Percentiles rank a stretch among this genome's conserved stretches.
Conservation (phyloP, 2,113 vertebrate species). For the Chamaetylas fuelleborni region DNA sequence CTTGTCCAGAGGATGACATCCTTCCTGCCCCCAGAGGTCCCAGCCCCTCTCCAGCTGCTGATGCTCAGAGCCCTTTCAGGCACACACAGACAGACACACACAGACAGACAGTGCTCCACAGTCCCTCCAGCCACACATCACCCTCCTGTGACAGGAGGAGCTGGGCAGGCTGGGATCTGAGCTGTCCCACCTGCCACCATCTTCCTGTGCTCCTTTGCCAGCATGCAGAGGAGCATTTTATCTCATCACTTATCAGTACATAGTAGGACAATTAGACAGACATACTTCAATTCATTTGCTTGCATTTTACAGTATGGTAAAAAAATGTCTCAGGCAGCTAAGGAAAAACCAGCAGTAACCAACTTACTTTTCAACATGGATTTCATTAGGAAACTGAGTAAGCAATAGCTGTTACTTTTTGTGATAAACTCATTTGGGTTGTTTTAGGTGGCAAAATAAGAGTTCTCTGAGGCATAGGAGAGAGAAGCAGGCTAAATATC, state of each 20-base stretch:
- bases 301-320: neutral
- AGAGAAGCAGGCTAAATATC: constrained; percentile 2
- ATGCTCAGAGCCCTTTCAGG: neutral
- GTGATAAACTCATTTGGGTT: neutral
- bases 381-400: neutral
- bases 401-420: neutral
- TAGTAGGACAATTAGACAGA: neutral
- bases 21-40: neutral
- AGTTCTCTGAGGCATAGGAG: neutral
- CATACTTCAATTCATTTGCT: neutral
- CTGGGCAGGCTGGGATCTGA: neutral
- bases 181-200: neutral
- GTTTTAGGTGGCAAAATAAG: neutral
- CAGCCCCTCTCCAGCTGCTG: neutral
- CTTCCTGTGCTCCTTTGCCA: neutral
- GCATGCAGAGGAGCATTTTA: neutral
- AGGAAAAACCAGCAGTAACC: neutral
- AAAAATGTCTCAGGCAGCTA: neutral
- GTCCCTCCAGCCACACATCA: too few relatives aligned
- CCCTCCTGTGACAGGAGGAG: neutral
- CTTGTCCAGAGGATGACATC: neutral
- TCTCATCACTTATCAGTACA: neutral
- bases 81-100: too few relatives aligned
- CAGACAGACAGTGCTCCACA: neutral
- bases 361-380: neutral